Base-by-base conservation (phyloP, 2,797 vertebrate genomes). In the Cercopithecus petaurista region DNA sequence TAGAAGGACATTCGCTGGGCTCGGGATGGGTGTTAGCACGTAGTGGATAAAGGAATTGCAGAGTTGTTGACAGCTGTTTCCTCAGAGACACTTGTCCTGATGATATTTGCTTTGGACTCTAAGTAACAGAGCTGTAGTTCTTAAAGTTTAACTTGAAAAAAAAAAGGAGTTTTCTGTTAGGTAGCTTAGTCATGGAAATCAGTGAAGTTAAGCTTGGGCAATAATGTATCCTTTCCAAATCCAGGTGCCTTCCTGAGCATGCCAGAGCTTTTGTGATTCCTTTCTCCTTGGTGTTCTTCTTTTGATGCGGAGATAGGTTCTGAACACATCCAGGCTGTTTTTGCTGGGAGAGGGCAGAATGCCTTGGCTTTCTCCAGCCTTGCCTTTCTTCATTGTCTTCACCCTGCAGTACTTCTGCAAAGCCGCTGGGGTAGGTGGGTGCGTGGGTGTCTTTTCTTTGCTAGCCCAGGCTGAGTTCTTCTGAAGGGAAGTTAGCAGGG, bases 71-170 rank as follows among this genome's bases (percentile, higher is more conserved):
- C 39, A n/a, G 57, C 77, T 73, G 28, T 43, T 81, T 96, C 52
- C 67, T 72, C 21, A 75, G 88, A 70, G 77, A 87, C 3, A 5
- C 41, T n/a, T 26, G 87, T 82, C 39, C 88, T 84, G 13, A 6
- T 57, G n/a, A 17, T 79, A 52, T 5, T 82, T 94, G 77, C 82
- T 93, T 80, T 83, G 55, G 21, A 30, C 59, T 79, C 80, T 46
- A 28, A 52, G 64, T 26, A n/a, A 28, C 30, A 17, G 36, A 15
- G n/a, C 52, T 86, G 2, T 43, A 4, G 26, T 84, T 77, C 77
- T 46, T 52, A 19, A 88, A 12, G 83, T 84, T 77, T 24, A 93
- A 48, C 87, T 83, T 86, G 46, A n/a, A 26, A 36, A 14, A 50
- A 50, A 52, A 72, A 87, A 22, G 5, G 21, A 10, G 28, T 83